These are phyloP conservation scores for Scortum barcoo DNA, from an alignment of 2,113 vertebrate genomes.

Conservation along the genomic window DNA sequence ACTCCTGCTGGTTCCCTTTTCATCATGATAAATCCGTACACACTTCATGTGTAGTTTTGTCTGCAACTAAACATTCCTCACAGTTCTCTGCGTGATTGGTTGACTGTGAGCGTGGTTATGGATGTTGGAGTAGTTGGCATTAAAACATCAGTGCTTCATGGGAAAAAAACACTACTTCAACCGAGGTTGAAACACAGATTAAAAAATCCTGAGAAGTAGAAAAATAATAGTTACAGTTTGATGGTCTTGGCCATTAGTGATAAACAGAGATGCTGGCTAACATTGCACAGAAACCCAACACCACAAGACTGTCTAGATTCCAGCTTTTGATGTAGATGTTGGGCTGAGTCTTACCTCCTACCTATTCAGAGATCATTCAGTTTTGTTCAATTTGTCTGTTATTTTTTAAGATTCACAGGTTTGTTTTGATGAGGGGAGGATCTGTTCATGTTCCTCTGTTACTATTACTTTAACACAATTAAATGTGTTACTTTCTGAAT, in stretches of 20 bases:
- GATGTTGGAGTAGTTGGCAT: too few species aligned
- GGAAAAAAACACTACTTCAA: not conserved
- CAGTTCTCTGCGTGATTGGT: not conserved
- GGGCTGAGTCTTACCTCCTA: not conserved
- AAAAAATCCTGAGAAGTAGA: not conserved
- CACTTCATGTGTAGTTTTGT: not conserved
- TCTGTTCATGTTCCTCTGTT: not conserved
- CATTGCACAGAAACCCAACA: not conserved
- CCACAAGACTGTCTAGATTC: not conserved
- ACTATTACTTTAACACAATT: not conserved
- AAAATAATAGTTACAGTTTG: not conserved
- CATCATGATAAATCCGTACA: not conserved
- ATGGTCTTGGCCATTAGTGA: not conserved
- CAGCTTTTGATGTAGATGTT: not conserved
- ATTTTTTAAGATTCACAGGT: not conserved
- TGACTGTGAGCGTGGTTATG: not conserved
- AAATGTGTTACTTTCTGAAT: constrained; percentile 12
- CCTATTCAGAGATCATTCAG: too few species aligned
- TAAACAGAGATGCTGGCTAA: not conserved
- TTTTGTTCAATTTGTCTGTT: not conserved
- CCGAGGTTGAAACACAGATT: not conserved
- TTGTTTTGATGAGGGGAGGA: not conserved
- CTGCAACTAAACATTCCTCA: not conserved
- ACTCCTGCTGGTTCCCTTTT: not conserved
- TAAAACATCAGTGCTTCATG: not conserved